These are phyloP conservation scores for Thalassoma bifasciatum DNA, from an alignment of 2,113 vertebrate species.

Conservation along the genomic window DNA sequence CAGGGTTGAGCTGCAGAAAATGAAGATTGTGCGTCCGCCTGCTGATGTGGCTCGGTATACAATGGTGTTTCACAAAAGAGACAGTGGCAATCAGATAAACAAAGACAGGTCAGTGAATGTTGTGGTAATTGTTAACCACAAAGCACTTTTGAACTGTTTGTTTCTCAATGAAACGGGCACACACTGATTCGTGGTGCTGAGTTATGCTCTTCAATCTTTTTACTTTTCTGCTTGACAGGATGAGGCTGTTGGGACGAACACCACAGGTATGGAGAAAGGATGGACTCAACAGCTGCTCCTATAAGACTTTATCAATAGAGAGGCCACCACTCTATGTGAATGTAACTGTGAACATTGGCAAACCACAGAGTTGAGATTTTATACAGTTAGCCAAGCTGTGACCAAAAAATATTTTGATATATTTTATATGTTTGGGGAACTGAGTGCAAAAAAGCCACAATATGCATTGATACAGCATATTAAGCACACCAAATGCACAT, in stretches of 20 bases:
- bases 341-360: constrained; percentile 91
- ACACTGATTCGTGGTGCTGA: not conserved
- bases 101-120: constrained; percentile 84
- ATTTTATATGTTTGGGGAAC: constrained; percentile 20
- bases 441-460: constrained; percentile 5
- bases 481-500: constrained; percentile 42
- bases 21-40: constrained; percentile 89
- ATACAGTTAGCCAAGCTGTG: constrained; percentile 21
- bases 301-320: constrained; percentile 86
- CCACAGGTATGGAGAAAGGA: constrained; percentile 88
- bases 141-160: not conserved
- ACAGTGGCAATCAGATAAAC: constrained; percentile 92
- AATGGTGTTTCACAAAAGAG: constrained; percentile 95
- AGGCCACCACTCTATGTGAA: constrained; percentile 89
- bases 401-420: constrained; percentile 34
- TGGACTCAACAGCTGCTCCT: constrained; percentile 91
- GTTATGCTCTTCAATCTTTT: not conserved
- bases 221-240: constrained; percentile 79
- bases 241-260: constrained; percentile 88
- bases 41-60: constrained; percentile 91
- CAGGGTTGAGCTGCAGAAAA: constrained; percentile 92
- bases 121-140: not conserved
- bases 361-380: constrained; percentile 62
- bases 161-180: not conserved
- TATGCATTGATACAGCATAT: constrained; percentile 2